Conservation (phyloP, 2,888 invertebrate species). For the Dyspetes luteomarginatus region DNA sequence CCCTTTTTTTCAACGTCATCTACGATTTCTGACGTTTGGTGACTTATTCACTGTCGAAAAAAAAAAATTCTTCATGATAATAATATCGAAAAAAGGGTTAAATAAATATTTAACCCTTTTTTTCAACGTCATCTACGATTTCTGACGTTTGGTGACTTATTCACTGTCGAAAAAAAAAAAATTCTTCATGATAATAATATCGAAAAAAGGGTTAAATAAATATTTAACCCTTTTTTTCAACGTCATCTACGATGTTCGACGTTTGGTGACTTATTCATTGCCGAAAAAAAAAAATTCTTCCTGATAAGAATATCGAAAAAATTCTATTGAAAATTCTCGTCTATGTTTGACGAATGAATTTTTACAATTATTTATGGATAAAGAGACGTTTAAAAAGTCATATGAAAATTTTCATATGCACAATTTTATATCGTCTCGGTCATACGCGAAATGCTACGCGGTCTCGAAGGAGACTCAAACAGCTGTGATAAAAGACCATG, state of each 20-base stretch:
- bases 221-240: too few relatives aligned
- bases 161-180: not conserved
- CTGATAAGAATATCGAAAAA: too few relatives aligned
- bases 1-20: constrained; percentile 37
- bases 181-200: constrained; percentile 24
- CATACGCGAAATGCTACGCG: constrained; percentile 3
- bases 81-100: constrained; percentile 11
- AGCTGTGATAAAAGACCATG: constrained; percentile 78
- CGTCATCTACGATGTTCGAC: too few relatives aligned
- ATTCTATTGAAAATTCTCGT: too few relatives aligned
- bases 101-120: constrained; percentile 50
- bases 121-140: constrained; percentile 11
- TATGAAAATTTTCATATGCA: not conserved
- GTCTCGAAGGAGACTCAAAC: constrained; percentile 63
- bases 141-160: constrained; percentile 31
- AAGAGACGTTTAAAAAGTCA: constrained; percentile 1
- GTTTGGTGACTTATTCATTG: too few relatives aligned
- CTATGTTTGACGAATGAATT: too few relatives aligned
- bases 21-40: constrained; percentile 17
- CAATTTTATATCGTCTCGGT: constrained; percentile 21
- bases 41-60: constrained; percentile 21
- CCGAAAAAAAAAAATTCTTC: too few relatives aligned
- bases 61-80: constrained; percentile 13
- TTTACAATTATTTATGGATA: too few relatives aligned
- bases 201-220: not conserved